Conservation (phyloP, 1,140 invertebrate species). For the Agraylea sexmaculata region DNA sequence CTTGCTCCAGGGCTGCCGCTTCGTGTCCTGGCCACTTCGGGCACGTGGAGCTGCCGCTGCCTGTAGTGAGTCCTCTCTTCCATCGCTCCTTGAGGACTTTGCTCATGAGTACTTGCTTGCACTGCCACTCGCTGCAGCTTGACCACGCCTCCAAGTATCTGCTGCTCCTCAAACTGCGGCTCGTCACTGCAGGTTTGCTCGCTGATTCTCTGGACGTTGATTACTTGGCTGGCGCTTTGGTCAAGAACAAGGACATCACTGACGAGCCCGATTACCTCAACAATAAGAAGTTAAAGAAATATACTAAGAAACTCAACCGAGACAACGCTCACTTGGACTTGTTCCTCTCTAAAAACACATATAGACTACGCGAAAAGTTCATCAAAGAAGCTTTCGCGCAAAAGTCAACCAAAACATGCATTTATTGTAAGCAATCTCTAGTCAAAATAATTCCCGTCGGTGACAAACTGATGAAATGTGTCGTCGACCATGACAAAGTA, state of each 20-base stretch:
- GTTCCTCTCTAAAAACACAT: conserved; percentile 47
- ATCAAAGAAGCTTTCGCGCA: conserved; percentile 46
- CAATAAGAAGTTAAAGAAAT: conserved; percentile 31
- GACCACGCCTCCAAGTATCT: conserved; percentile 53
- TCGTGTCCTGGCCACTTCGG: conserved; percentile 91
- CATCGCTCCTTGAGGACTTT: conserved; percentile 59
- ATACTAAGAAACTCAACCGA: conserved; percentile 31
- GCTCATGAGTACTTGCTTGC: conserved; percentile 55
- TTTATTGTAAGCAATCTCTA: conserved; percentile 47
- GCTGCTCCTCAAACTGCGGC: conserved; percentile 58
- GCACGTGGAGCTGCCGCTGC: conserved; percentile 83
- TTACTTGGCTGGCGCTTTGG: conserved; percentile 36
- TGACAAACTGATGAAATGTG: conserved; percentile 48
- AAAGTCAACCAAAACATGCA: conserved; percentile 46
- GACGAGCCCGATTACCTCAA: conserved; percentile 18
- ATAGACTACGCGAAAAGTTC: conserved; percentile 46
- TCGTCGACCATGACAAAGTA: conserved; percentile 30
- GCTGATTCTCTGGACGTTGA: conserved; percentile 58
- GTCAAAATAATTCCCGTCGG: conserved; percentile 48
- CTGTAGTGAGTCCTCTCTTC: conserved; percentile 87
- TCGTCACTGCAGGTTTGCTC: conserved; percentile 64
- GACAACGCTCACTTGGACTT: conserved; percentile 28
- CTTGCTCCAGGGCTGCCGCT: conserved; percentile 58
- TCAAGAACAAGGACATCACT: conserved; percentile 15
- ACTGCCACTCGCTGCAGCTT: conserved; percentile 60